These are phyloP conservation scores for Sphenodon punctatus DNA, from an alignment of 2,797 vertebrate species.

Conservation along the genomic window DNA sequence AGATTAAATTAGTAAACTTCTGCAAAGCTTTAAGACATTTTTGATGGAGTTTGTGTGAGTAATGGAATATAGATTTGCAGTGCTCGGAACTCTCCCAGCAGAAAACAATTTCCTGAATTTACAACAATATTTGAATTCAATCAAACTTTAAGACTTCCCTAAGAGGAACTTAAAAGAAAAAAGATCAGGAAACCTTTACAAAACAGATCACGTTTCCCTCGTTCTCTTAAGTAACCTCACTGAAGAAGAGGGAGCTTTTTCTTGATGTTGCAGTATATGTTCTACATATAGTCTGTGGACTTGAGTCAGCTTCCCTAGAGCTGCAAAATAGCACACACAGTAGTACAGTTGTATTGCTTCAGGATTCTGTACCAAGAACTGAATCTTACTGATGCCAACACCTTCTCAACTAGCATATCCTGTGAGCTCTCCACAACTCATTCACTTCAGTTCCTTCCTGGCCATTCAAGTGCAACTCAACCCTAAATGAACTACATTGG, in stretches of 20 bases:
- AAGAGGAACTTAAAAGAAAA: slow-evolving; percentile 18
- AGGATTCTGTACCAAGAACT: slow-evolving; percentile 39
- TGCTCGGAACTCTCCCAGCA: slow-evolving; percentile 12
- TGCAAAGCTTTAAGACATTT: slow-evolving; percentile 1
- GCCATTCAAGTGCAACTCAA: slow-evolving; percentile 36
- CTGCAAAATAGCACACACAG: slow-evolving; percentile 52
- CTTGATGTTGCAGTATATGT: slow-evolving; percentile 55
- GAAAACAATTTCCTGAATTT: neutral
- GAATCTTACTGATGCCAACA: slow-evolving; percentile 48
- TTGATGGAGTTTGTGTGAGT: neutral
- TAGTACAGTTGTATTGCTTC: slow-evolving; percentile 51
- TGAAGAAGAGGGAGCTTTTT: slow-evolving; percentile 49
- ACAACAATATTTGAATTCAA: slow-evolving; percentile 35
- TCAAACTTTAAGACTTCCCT: slow-evolving; percentile 5
- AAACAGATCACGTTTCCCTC: slow-evolving; percentile 20
- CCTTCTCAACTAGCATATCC: slow-evolving; percentile 52
- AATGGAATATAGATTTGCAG: neutral
- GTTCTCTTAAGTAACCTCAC: slow-evolving; percentile 13
- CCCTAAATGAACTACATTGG: slow-evolving; percentile 52
- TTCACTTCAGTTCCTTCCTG: slow-evolving; percentile 65
- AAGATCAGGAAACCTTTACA: slow-evolving; percentile 22
- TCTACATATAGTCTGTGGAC: slow-evolving; percentile 59
- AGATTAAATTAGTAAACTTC: neutral
- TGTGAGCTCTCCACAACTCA: slow-evolving; percentile 46
- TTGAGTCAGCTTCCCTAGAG: slow-evolving; percentile 49